A percentile compares a stretch with the other conserved stretches of the same genome.
Evolutionary conservation across 2,888 invertebrate species (phyloP).

Genomic region (Tachina lurida): DNA sequence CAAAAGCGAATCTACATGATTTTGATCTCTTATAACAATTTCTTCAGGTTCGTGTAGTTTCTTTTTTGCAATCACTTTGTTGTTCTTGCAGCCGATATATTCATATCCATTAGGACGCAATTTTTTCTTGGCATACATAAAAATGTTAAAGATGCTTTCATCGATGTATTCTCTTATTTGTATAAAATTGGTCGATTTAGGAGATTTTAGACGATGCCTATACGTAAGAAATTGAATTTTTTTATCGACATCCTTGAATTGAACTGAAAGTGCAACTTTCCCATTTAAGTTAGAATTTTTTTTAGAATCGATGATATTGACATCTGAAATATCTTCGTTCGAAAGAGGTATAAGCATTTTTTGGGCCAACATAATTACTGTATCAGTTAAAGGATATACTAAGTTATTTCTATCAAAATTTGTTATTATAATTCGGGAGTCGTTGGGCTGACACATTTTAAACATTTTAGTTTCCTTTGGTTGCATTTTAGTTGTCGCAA

Average conservation of each 20-base stretch:
- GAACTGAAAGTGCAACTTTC: background rate
- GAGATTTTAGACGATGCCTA: background rate
- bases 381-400: background rate
- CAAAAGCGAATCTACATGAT: slow-evolving; percentile 34
- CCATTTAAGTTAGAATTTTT: too few species aligned
- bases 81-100: slow-evolving; percentile 15
- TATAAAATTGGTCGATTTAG: background rate
- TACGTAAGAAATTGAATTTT: slow-evolving; percentile 34
- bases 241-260: slow-evolving; percentile 21
- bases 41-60: background rate
- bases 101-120: slow-evolving; percentile 22
- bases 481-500: background rate
- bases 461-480: background rate
- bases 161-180: slow-evolving; percentile 31
- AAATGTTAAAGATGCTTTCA: slow-evolving; percentile 5
- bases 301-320: background rate
- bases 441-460: background rate
- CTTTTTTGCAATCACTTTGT: slow-evolving; percentile 35
- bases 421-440: slow-evolving; percentile 6
- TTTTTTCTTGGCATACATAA: slow-evolving; percentile 44
- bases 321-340: background rate
- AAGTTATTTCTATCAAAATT: background rate
- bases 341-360: slow-evolving; percentile 13
- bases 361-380: slow-evolving; percentile 1
- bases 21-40: slow-evolving; percentile 16